Evolutionary conservation across 2,797 vertebrate genomes (phyloP).

Genomic region (Schizopygopsis malacanthus): DNA sequence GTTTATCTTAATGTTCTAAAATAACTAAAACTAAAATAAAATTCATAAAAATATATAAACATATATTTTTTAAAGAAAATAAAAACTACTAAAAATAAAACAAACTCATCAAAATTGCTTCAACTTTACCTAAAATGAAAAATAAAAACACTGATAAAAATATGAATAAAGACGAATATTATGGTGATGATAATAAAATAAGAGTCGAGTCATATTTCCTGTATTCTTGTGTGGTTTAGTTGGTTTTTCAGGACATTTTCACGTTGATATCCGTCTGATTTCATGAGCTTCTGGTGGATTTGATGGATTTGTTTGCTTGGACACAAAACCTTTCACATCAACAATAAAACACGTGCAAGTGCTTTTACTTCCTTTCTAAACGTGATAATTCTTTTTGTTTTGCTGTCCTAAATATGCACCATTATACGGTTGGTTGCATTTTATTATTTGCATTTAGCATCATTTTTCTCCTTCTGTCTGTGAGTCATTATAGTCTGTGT

Average conservation of each 20-base stretch:
- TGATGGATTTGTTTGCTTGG: not conserved
- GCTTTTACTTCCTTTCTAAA: not conserved
- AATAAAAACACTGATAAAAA: not conserved
- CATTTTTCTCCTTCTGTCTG: too few species aligned
- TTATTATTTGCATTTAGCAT: constrained; percentile 1
- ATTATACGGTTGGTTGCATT: not conserved
- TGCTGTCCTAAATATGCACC: not conserved
- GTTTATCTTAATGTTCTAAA: not conserved
- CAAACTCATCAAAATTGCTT: too few species aligned
- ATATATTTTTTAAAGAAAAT: accelerated
- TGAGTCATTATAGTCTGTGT: not conserved
- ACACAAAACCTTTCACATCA: not conserved
- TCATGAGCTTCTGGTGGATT: not conserved
- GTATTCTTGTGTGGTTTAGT: not conserved
- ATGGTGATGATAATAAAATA: not conserved
- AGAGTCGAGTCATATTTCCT: not conserved
- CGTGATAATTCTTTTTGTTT: not conserved
- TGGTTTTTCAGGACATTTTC: constrained; percentile 10
- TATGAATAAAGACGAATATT: not conserved
- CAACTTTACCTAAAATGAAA: too few species aligned
- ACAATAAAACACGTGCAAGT: not conserved
- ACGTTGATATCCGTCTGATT: not conserved
- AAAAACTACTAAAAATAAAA: too few species aligned
- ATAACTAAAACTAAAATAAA: too few species aligned
- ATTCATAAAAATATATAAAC: not conserved